These are phyloP conservation scores for Eutrigla gurnardus DNA, from an alignment of 2,797 vertebrate species.

Conservation along the genomic window DNA sequence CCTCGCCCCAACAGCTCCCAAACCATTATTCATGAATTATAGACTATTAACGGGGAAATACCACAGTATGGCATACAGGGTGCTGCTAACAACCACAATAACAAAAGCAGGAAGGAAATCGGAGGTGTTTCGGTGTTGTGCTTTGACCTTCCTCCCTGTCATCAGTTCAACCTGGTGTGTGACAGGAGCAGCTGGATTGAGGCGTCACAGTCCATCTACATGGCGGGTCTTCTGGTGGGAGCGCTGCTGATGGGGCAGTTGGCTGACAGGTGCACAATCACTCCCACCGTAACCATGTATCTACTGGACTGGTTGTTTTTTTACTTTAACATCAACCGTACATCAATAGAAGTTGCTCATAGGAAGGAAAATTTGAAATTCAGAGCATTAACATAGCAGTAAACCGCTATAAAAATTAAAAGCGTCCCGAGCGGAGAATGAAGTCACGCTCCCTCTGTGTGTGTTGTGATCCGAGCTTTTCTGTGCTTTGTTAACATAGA, in stretches of 20 bases:
- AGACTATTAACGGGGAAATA: background rate
- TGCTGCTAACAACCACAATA: no score
- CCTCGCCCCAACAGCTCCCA: no score
- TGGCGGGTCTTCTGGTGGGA: slow-evolving; percentile 89
- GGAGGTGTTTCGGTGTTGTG: background rate
- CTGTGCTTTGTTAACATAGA: background rate
- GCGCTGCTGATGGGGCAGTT: slow-evolving; percentile 86
- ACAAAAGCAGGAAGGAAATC: no score
- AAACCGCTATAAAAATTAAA: background rate
- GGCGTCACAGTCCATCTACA: slow-evolving; percentile 89
- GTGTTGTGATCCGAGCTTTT: no score
- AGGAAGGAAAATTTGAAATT: background rate
- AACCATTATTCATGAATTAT: no score
- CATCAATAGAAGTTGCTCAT: background rate
- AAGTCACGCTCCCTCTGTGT: no score
- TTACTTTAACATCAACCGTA: background rate
- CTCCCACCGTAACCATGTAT: background rate
- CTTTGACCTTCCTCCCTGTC: background rate
- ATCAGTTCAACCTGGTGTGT: slow-evolving; percentile 90
- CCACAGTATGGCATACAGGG: background rate
- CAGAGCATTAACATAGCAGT: background rate
- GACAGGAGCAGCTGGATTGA: slow-evolving; percentile 80
- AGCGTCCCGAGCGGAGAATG: background rate
- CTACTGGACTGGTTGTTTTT: background rate
- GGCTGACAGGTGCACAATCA: slow-evolving; percentile 86